A percentile compares a stretch with the other conserved stretches of the same genome.
These are phyloP conservation scores for Erannis defoliaria DNA, from an alignment of 2,888 invertebrate species.

Conservation along the genomic window DNA sequence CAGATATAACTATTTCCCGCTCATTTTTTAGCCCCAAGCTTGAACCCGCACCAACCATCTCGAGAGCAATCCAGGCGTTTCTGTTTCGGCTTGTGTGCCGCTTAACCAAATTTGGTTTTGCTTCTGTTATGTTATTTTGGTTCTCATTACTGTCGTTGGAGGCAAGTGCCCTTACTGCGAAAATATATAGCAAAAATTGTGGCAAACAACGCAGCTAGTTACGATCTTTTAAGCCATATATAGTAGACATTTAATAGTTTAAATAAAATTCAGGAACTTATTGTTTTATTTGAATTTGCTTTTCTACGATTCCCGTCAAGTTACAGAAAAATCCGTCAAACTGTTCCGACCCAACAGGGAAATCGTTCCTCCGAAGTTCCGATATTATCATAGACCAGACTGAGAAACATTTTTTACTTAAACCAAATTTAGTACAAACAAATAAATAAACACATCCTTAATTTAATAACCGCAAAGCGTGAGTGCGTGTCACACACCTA, in stretches of 20 bases:
- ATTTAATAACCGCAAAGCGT: constrained; percentile 1
- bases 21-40: constrained; percentile 57
- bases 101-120: constrained; percentile 67
- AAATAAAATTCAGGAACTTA: too few relatives aligned
- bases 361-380: too few relatives aligned
- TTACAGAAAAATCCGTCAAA: too few relatives aligned
- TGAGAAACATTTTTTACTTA: not conserved
- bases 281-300: too few relatives aligned
- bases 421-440: not conserved
- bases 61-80: constrained; percentile 82
- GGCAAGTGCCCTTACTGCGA: constrained; percentile 32
- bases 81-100: constrained; percentile 78
- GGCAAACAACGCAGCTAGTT: not conserved
- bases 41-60: constrained; percentile 69
- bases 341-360: too few relatives aligned
- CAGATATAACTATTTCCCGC: constrained; percentile 38
- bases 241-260: not conserved
- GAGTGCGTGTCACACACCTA: constrained; percentile 59
- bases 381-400: too few relatives aligned
- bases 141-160: constrained; percentile 63
- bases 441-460: not conserved
- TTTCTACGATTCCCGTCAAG: too few relatives aligned
- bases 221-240: not conserved
- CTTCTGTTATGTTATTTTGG: constrained; percentile 73
- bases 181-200: constrained; percentile 19